These are phyloP conservation scores for Pseudomyrmex cubaensis DNA, from an alignment of 1,140 invertebrate genomes.

Conservation along the genomic window DNA sequence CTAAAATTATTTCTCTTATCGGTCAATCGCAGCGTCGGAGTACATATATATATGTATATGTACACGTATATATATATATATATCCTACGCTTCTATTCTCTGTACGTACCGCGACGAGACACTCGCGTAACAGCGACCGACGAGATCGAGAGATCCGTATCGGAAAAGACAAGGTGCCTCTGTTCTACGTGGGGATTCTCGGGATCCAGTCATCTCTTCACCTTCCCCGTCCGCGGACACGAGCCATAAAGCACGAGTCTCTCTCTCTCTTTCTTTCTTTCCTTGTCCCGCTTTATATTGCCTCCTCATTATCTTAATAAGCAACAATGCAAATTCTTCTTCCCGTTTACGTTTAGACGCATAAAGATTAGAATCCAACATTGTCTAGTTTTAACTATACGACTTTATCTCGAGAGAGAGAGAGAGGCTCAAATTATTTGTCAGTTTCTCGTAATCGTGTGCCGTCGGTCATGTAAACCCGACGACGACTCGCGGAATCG, in stretches of 20 bases:
- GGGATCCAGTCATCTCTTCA: conserved; percentile 19
- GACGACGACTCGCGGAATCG: not conserved
- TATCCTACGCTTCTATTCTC: not conserved
- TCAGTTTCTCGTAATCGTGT: not conserved
- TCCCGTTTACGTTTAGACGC: conserved; percentile 5
- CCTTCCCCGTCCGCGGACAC: not conserved
- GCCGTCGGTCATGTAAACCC: not conserved
- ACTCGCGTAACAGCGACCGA: conserved; percentile 35
- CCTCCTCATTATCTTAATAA: conserved; percentile 44
- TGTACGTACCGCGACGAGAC: not conserved
- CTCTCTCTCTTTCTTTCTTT: not conserved
- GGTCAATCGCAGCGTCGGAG: conserved; percentile 60
- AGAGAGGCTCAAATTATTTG: not conserved
- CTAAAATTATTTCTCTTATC: conserved; percentile 73
- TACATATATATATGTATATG: conserved; percentile 18
- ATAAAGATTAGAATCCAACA: conserved; percentile 12
- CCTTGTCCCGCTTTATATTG: conserved; percentile 20
- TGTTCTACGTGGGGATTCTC: conserved; percentile 56
- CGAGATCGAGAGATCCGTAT: conserved; percentile 70
- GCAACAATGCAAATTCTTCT: conserved; percentile 42
- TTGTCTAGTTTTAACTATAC: conserved; percentile 30
- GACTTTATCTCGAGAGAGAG: conserved; percentile 22
- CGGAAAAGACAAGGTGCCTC: conserved; percentile 64
- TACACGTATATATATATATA: conserved; percentile 15
- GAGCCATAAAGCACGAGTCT: conserved; percentile 12